phyloP scores from a whole-genome alignment of 1,140 invertebrate genomes.

The Delia radicum region DNA sequence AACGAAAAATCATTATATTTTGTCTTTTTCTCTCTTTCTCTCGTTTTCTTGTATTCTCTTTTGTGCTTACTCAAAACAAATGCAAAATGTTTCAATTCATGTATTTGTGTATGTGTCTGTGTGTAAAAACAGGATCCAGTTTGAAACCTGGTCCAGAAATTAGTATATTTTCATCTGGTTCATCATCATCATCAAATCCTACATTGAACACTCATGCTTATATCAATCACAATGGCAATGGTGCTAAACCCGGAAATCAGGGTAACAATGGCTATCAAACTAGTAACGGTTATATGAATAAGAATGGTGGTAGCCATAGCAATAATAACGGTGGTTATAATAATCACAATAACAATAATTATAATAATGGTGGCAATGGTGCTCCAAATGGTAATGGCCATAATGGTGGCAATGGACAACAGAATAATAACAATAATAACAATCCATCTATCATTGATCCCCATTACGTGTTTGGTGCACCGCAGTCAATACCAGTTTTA shows the following conservation, averaged over 20 bases:
- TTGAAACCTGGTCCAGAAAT: constrained; percentile 53
- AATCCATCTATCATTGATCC: constrained; percentile 45
- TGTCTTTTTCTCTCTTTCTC: background rate
- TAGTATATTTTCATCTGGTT: constrained; percentile 50
- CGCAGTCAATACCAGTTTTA: constrained; percentile 48
- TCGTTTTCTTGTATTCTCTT: background rate
- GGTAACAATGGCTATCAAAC: constrained; percentile 14
- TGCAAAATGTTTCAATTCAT: background rate
- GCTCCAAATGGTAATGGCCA: background rate
- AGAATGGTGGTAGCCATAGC: constrained; percentile 20
- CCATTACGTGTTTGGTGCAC: constrained; percentile 53
- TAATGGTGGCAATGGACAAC: constrained; percentile 24
- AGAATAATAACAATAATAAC: too few relatives aligned
- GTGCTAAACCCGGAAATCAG: constrained; percentile 6
- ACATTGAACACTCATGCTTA: constrained; percentile 51
- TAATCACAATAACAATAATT: constrained; percentile 14
- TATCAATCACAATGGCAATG: constrained; percentile 34
- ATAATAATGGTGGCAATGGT: constrained; percentile 23
- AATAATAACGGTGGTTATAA: constrained; percentile 7
- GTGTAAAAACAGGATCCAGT: constrained; percentile 46
- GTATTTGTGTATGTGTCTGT: background rate
- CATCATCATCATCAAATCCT: constrained; percentile 47
- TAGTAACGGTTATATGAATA: constrained; percentile 23
- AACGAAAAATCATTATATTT: background rate
- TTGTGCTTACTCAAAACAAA: background rate